These are phyloP conservation scores for Stramonita haemastoma DNA, from an alignment of 2,888 invertebrate genomes.

Conservation along the genomic window DNA sequence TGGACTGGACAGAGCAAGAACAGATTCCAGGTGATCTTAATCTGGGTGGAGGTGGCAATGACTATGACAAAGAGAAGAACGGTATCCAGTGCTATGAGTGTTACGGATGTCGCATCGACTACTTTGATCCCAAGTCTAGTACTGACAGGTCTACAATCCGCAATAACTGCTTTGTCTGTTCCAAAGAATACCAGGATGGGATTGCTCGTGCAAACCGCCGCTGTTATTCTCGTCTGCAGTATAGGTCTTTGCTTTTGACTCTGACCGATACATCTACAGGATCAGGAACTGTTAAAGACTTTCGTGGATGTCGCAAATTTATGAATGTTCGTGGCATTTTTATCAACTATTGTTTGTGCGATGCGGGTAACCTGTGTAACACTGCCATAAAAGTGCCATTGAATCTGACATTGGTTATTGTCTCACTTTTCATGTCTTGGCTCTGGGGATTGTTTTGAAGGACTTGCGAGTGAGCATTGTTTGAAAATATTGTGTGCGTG, in stretches of 20 bases:
- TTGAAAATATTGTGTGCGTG: not conserved
- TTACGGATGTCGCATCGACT: conserved; percentile 54
- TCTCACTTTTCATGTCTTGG: conserved; percentile 10
- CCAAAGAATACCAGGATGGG: conserved; percentile 60
- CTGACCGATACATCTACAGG: conserved; percentile 46
- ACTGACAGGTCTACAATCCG: conserved; percentile 47
- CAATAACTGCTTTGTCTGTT: conserved; percentile 58
- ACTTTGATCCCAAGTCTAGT: conserved; percentile 52
- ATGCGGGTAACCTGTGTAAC: conserved; percentile 42
- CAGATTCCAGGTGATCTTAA: conserved; percentile 55
- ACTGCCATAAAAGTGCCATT: conserved; percentile 34
- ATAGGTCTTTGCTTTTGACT: conserved; percentile 45
- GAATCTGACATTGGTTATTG: not conserved
- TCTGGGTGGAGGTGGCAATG: conserved; percentile 53
- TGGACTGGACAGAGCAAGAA: conserved; percentile 58
- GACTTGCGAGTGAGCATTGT: not conserved
- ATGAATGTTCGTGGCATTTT: conserved; percentile 44
- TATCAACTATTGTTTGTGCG: conserved; percentile 49
- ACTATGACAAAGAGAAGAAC: conserved; percentile 53
- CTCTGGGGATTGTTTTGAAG: not conserved
- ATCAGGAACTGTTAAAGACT: conserved; percentile 44
- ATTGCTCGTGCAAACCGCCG: conserved; percentile 51
- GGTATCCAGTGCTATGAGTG: conserved; percentile 60
- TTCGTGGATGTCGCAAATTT: conserved; percentile 46
- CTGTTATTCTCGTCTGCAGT: conserved; percentile 54